A percentile compares a stretch with the other conserved stretches of the same genome.
These are phyloP conservation scores for Mythimna loreyi DNA, from an alignment of 2,888 invertebrate genomes.

Conservation along the genomic window DNA sequence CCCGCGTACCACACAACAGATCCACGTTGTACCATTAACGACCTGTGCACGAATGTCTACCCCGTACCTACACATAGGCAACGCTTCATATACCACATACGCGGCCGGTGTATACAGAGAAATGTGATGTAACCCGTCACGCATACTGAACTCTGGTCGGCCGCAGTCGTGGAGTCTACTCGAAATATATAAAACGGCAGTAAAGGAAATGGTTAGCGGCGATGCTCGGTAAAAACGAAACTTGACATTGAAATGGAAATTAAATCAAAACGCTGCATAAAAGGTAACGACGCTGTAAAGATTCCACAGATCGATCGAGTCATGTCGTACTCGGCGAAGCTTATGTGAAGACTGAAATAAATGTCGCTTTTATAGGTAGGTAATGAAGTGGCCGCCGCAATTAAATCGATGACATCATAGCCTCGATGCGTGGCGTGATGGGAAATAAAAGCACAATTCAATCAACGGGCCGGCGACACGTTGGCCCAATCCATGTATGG, in stretches of 20 bases:
- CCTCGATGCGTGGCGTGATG: slow-evolving; percentile 79
- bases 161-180: slow-evolving; percentile 58
- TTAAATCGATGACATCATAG: slow-evolving; percentile 89
- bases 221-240: slow-evolving; percentile 67
- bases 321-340: slow-evolving; percentile 66
- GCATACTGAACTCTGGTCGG: slow-evolving; percentile 73
- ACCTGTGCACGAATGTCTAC: slow-evolving; percentile 85
- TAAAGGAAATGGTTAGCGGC: slow-evolving; percentile 66
- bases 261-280: slow-evolving; percentile 74
- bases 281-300: slow-evolving; percentile 78
- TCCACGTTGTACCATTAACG: slow-evolving; percentile 87
- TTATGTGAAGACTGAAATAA: slow-evolving; percentile 76
- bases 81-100: slow-evolving; percentile 71
- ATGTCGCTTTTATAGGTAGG: slow-evolving; percentile 80
- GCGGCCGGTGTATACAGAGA: slow-evolving; percentile 71
- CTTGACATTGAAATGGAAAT: slow-evolving; percentile 78
- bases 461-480: slow-evolving; percentile 76
- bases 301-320: slow-evolving; percentile 76
- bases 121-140: slow-evolving; percentile 80
- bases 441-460: slow-evolving; percentile 87
- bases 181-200: slow-evolving; percentile 64
- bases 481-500: slow-evolving; percentile 55
- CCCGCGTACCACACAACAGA: slow-evolving; percentile 86
- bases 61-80: slow-evolving; percentile 72
- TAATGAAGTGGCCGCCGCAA: slow-evolving; percentile 85